Percentiles rank a stretch among this genome's conserved stretches.
These are phyloP conservation scores for Garra rufa DNA, from an alignment of 2,113 vertebrate genomes.

Conservation along the genomic window DNA sequence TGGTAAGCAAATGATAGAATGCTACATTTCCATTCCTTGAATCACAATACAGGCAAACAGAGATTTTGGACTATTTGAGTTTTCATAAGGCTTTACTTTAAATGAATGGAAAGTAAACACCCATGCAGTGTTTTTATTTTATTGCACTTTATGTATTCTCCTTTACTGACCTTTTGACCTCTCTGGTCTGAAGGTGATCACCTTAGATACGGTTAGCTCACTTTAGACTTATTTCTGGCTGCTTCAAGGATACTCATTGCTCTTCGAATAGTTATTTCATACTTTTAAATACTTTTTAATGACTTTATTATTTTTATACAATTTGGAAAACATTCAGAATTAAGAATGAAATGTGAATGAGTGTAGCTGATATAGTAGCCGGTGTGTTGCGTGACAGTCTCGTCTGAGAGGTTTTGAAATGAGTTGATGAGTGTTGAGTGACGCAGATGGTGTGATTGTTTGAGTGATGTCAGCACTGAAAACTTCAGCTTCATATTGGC, in stretches of 20 bases:
- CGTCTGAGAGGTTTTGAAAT: background rate
- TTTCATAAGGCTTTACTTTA: no score
- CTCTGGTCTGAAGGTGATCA: background rate
- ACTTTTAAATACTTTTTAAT: background rate
- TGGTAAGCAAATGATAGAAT: no score
- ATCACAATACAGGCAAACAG: no score
- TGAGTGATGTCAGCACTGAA: conserved; percentile 20
- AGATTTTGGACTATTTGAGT: no score
- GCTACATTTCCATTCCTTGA: no score
- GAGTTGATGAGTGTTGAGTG: background rate
- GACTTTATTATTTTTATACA: background rate
- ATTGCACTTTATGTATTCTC: no score
- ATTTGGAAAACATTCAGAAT: background rate
- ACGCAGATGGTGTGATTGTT: conserved; percentile 2
- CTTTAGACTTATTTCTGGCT: background rate
- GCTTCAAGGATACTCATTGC: background rate
- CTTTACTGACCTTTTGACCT: background rate
- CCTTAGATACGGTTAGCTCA: background rate
- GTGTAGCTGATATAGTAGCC: background rate
- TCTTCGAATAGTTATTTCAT: background rate
- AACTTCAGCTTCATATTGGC: background rate
- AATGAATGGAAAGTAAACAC: no score
- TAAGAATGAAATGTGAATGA: background rate
- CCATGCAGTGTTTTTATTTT: no score
- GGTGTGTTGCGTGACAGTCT: background rate